These are phyloP conservation scores for Plebejus anna DNA, from an alignment of 2,888 invertebrate species.

Conservation along the genomic window DNA sequence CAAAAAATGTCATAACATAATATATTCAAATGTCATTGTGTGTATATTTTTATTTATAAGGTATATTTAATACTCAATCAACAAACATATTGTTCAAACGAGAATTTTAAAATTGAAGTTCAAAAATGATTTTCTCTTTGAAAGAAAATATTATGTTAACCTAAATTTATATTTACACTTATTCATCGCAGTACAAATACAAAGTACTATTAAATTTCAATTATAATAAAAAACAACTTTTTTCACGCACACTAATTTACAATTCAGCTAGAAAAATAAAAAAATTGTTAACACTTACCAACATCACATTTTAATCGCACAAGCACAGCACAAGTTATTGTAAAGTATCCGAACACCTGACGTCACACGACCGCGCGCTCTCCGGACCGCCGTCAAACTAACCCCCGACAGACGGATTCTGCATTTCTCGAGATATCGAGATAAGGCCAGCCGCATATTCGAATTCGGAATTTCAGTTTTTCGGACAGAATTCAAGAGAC, in stretches of 20 bases:
- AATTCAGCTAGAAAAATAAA: not conserved
- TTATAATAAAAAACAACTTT: too few species aligned
- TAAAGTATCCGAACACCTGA: not conserved
- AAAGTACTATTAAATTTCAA: too few species aligned
- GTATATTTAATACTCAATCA: too few species aligned
- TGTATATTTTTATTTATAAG: too few species aligned
- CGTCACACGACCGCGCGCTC: slow-evolving; percentile 33
- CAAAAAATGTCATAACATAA: too few species aligned
- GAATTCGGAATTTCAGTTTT: not conserved
- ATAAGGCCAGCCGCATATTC: not conserved
- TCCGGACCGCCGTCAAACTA: slow-evolving; percentile 37
- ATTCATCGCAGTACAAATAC: too few species aligned
- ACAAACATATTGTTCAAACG: too few species aligned
- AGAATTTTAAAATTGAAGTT: too few species aligned
- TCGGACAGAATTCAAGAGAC: not conserved
- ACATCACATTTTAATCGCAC: slow-evolving; percentile 11
- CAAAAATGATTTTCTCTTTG: too few species aligned
- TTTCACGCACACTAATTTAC: not conserved
- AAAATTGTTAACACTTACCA: not conserved
- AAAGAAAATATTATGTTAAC: too few species aligned
- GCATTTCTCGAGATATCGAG: slow-evolving; percentile 24
- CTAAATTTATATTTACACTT: too few species aligned
- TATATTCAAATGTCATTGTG: too few species aligned
- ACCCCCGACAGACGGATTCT: slow-evolving; percentile 32
- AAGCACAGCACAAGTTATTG: slow-evolving; percentile 2